Conservation (phyloP, 2,113 vertebrate species). For the Alces alces region DNA sequence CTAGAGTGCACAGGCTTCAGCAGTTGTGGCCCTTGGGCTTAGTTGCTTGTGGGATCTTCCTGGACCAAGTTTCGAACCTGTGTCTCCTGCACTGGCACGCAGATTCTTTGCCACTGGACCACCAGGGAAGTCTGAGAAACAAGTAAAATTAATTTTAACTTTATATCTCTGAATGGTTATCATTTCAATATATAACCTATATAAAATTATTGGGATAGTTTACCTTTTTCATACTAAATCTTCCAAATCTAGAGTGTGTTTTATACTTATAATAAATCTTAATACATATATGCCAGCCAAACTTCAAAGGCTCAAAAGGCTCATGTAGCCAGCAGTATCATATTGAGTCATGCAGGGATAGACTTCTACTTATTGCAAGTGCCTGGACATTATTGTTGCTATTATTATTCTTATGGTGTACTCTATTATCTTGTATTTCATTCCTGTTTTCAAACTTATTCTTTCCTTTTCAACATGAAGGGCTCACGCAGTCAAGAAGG, state of each 20-base stretch:
- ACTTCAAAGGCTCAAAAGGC: not conserved
- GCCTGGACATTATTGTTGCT: not conserved
- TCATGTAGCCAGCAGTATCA: not conserved
- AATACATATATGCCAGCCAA: not conserved
- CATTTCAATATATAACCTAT: not conserved
- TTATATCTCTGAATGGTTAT: not conserved
- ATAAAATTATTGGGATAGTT: not conserved
- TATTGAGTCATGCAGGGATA: not conserved
- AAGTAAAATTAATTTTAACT: not conserved
- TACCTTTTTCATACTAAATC: not conserved
- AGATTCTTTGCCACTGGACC: not conserved
- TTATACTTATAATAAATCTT: not conserved
- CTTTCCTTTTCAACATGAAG: not conserved
- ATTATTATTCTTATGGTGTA: not conserved
- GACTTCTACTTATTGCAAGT: not conserved
- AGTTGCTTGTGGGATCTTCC: not conserved
- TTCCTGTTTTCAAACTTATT: not conserved
- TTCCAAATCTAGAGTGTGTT: not conserved
- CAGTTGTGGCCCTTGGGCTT: not conserved
- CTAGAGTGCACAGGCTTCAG: not conserved
- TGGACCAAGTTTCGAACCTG: not conserved
- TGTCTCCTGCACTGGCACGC: not conserved
- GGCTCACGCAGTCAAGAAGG: not conserved
- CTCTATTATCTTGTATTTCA: constrained; percentile 9
- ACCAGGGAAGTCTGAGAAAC: not conserved